A percentile compares a stretch with the other conserved stretches of the same genome.
Evolutionary conservation across 2,113 vertebrate species (phyloP).

Genomic region (Acinonyx jubatus): DNA sequence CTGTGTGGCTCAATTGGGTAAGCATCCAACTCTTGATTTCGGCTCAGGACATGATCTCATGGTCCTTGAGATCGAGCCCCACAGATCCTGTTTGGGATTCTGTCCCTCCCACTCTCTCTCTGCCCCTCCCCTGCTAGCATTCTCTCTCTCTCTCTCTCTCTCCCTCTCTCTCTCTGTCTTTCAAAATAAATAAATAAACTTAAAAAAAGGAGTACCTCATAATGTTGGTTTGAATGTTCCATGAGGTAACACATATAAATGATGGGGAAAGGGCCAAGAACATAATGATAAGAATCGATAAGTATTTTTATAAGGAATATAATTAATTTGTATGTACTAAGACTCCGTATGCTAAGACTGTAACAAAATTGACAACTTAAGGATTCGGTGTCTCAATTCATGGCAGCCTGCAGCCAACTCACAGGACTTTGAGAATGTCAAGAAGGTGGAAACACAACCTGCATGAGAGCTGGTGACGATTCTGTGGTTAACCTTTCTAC

Average conservation of each 20-base stretch:
- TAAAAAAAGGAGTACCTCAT: not conserved
- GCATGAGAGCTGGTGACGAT: not conserved
- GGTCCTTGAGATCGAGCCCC: too few species aligned
- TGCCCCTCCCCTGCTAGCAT: too few species aligned
- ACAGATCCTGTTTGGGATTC: too few species aligned
- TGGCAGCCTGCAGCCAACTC: not conserved
- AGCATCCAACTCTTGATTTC: too few species aligned
- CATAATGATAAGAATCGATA: not conserved
- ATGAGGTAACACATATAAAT: not conserved
- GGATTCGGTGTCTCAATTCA: not conserved
- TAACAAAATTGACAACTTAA: not conserved
- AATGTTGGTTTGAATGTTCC: not conserved
- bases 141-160: too few species aligned
- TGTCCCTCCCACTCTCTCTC: too few species aligned
- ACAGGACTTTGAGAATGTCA: not conserved
- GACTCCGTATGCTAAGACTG: not conserved
- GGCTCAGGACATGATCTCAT: too few species aligned
- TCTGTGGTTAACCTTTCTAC: not conserved
- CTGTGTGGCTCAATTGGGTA: too few species aligned
- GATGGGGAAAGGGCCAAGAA: not conserved
- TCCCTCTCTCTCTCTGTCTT: too few species aligned
- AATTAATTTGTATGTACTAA: not conserved
- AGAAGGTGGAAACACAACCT: not conserved
- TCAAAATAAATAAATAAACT: too few species aligned
- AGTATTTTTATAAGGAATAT: not conserved